Percentiles rank a stretch among this genome's conserved stretches.
Evolutionary conservation across 37 sponge, comb jelly and placozoan species (phyloP).

Genomic region (Cladorhizidae sp.): DNA sequence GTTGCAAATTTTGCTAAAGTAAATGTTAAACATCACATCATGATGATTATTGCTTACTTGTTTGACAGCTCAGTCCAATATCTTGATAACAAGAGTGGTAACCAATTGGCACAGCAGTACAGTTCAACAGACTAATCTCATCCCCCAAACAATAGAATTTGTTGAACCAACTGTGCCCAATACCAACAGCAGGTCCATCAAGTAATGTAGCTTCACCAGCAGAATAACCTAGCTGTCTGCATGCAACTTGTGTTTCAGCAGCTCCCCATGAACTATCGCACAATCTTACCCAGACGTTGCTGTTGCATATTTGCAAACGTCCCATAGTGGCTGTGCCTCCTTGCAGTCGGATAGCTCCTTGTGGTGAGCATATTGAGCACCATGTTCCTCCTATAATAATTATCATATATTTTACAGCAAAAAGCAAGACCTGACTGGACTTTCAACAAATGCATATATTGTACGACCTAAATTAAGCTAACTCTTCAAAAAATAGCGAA

Average conservation of each 20-base stretch:
- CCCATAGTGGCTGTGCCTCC: not conserved
- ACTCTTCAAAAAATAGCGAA: too few species aligned
- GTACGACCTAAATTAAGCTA: too few species aligned
- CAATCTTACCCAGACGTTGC: not conserved
- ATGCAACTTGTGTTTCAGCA: not conserved
- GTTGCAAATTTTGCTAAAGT: too few species aligned
- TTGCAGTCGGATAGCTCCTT: not conserved
- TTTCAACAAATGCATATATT: too few species aligned
- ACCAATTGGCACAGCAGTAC: constrained; percentile 2
- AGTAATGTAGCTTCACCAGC: not conserved
- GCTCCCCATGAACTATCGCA: not conserved
- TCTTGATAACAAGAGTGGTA: not conserved
- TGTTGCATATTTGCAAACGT: not conserved
- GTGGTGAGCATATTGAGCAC: too few species aligned
- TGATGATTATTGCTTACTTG: not conserved
- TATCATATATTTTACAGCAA: too few species aligned
- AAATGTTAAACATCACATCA: not conserved
- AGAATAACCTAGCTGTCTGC: constrained; percentile 9
- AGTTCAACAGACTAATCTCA: constrained; percentile 2
- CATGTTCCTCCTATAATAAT: too few species aligned
- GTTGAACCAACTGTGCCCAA: not conserved
- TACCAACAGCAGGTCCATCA: not conserved
- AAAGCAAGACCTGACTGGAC: too few species aligned
- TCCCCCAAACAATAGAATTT: not conserved
- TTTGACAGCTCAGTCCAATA: constrained; percentile 42